Conservation (phyloP, 2,113 vertebrate genomes). For the Mus spicilegus region DNA sequence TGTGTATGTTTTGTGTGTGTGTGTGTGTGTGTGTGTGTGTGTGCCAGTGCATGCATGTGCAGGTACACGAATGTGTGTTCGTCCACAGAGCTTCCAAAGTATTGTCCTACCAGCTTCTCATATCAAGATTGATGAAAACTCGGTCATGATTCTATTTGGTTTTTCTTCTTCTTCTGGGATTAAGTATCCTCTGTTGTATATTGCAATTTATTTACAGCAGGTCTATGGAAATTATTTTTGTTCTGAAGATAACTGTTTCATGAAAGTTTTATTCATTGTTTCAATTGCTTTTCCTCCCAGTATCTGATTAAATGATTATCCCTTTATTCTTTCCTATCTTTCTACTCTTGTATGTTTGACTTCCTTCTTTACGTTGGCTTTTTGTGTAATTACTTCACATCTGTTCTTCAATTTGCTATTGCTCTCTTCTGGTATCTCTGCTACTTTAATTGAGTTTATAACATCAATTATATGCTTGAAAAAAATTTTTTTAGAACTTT, state of each 20-base stretch:
- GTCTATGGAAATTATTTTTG: not conserved
- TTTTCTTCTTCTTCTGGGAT: not conserved
- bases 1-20: not conserved
- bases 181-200: not conserved
- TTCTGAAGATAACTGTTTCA: not conserved
- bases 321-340: not conserved
- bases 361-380: not conserved
- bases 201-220: not conserved
- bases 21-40: not conserved
- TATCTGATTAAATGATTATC: not conserved
- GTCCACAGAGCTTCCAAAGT: conserved; percentile 6
- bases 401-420: not conserved
- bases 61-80: not conserved
- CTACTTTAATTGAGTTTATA: not conserved
- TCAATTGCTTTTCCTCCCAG: not conserved
- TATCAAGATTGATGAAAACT: not conserved
- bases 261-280: not conserved
- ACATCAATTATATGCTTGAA: not conserved
- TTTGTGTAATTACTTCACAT: conserved; percentile 7
- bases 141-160: not conserved
- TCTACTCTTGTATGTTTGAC: not conserved
- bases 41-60: not conserved
- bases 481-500: conserved; percentile 12
- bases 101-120: not conserved
- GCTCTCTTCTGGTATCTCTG: not conserved